These are phyloP conservation scores for Manis pentadactyla DNA, from an alignment of 2,797 vertebrate genomes.

Conservation along the genomic window DNA sequence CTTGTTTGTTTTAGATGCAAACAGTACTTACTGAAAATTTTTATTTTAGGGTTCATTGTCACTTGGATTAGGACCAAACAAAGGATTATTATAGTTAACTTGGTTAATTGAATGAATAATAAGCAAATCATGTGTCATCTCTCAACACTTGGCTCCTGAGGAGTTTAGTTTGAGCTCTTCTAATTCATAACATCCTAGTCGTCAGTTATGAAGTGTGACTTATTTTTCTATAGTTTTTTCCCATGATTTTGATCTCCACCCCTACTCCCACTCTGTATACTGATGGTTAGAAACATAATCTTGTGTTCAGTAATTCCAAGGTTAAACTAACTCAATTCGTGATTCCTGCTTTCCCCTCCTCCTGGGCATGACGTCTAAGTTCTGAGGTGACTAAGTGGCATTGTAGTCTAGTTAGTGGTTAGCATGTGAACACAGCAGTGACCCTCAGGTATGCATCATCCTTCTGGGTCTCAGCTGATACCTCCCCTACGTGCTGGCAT, in stretches of 20 bases:
- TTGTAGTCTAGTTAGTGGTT: not conserved
- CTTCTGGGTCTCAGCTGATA: not conserved
- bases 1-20: constrained; percentile 37
- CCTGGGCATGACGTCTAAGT: not conserved
- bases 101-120: constrained; percentile 37
- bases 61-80: constrained; percentile 25
- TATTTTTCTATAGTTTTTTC: not conserved
- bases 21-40: constrained; percentile 38
- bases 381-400: constrained; percentile 7
- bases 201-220: constrained; percentile 39
- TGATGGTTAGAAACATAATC: constrained; percentile 29
- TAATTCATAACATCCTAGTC: constrained; percentile 40
- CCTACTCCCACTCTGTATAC: not conserved
- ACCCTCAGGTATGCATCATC: not conserved
- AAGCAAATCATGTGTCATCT: constrained; percentile 12
- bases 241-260: not conserved
- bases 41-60: not conserved
- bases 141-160: not conserved
- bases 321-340: not conserved
- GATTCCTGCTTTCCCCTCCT: not conserved
- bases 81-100: not conserved
- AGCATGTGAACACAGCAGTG: not conserved
- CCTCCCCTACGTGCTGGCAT: not conserved
- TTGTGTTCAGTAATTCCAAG: constrained; percentile 28
- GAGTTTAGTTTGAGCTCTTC: constrained; percentile 28